phyloP scores from a whole-genome alignment of 2,113 vertebrate genomes.

The Myotis yumanensis region DNA sequence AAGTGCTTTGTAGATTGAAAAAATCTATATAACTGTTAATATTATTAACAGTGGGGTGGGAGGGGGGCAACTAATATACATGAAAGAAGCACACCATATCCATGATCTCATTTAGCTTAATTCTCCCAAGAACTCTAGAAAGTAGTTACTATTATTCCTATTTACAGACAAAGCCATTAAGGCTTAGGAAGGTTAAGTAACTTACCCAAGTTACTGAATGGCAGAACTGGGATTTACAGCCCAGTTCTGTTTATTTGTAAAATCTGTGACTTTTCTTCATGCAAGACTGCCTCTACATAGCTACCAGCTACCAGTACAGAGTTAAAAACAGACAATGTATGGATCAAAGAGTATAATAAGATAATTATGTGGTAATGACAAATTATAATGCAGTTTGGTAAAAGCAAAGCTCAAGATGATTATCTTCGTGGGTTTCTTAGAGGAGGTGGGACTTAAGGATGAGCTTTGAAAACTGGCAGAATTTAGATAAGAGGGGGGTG shows the following conservation, averaged over 20 bases:
- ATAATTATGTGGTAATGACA: background rate
- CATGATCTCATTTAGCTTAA: background rate
- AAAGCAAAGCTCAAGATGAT: background rate
- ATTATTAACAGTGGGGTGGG: background rate
- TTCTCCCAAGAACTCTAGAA: background rate
- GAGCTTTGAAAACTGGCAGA: background rate
- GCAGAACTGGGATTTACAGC: slow-evolving; percentile 9
- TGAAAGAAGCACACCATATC: background rate
- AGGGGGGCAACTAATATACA: background rate
- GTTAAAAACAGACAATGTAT: background rate
- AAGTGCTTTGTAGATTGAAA: background rate
- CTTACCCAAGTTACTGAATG: background rate
- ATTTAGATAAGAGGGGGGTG: background rate
- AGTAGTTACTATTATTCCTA: background rate
- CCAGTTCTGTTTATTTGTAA: background rate
- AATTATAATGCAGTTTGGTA: background rate
- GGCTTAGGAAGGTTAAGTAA: background rate
- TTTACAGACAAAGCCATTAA: background rate
- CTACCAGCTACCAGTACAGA: background rate
- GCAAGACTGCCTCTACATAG: background rate
- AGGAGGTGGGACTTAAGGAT: background rate
- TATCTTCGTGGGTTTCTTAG: background rate
- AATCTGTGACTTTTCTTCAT: background rate
- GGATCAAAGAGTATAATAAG: background rate
- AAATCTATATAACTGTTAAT: background rate